A percentile compares a stretch with the other conserved stretches of the same genome.
Evolutionary conservation across 2,113 vertebrate genomes (phyloP).

Genomic region (Sander lucioperca): DNA sequence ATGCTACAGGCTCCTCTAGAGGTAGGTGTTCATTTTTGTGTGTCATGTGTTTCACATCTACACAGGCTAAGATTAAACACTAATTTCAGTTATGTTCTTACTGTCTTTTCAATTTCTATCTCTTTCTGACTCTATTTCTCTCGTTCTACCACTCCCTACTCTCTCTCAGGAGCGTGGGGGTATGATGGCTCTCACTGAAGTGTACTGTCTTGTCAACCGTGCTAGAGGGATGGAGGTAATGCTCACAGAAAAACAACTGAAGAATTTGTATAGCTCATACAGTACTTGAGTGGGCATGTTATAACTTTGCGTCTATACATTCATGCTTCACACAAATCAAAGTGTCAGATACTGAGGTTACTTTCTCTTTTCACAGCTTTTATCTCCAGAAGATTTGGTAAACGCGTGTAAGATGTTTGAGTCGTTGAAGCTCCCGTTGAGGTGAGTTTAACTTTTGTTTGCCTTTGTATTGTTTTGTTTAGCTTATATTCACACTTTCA

Average conservation of each 20-base stretch:
- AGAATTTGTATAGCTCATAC: too few relatives aligned
- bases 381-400: conserved; percentile 94
- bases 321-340: not conserved
- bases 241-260: not conserved
- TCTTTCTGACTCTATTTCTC: not conserved
- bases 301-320: not conserved
- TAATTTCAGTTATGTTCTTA: not conserved
- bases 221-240: conserved; percentile 96
- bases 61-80: not conserved
- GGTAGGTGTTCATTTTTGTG: conserved; percentile 77
- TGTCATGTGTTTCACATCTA: not conserved
- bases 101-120: not conserved
- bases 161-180: conserved; percentile 91
- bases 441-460: conserved; percentile 81
- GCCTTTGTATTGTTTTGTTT: conserved; percentile 29
- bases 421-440: conserved; percentile 91
- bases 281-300: not conserved
- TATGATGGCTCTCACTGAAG: conserved; percentile 98
- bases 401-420: conserved; percentile 97
- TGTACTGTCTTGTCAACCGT: conserved; percentile 96
- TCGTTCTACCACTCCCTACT: not conserved
- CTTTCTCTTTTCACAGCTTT: conserved; percentile 70
- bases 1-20: conserved; percentile 93
- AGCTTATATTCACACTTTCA: not conserved
- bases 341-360: not conserved